Percentiles rank a stretch among this genome's conserved stretches.
These are phyloP conservation scores for Drosophila varians DNA, from an alignment of 1,140 invertebrate species.

Conservation along the genomic window DNA sequence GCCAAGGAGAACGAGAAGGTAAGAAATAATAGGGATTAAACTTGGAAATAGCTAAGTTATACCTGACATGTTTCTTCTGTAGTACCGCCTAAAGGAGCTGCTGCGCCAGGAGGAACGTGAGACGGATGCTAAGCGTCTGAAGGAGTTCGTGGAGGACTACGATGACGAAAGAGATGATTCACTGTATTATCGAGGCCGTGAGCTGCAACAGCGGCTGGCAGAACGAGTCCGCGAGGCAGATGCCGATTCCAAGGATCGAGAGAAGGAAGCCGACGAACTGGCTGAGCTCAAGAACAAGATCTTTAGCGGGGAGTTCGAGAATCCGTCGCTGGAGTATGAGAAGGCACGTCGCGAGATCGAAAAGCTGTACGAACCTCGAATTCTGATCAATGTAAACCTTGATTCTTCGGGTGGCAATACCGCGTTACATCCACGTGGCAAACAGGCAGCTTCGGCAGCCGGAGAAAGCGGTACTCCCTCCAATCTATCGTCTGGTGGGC, in stretches of 20 bases:
- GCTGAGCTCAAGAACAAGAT: constrained; percentile 94
- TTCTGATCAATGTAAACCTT: constrained; percentile 88
- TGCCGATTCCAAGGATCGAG: constrained; percentile 93
- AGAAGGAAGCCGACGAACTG: constrained; percentile 95
- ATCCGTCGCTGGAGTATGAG: constrained; percentile 93
- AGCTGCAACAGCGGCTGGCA: constrained; percentile 93
- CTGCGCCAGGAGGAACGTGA: constrained; percentile 93
- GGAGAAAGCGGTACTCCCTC: not conserved
- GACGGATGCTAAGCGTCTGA: constrained; percentile 95
- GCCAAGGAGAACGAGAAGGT: constrained; percentile 95
- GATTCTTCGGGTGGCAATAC: constrained; percentile 16
- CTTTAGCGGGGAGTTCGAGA: constrained; percentile 88
- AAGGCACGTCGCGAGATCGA: constrained; percentile 90
- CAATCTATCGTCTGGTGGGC: not conserved
- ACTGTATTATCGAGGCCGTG: constrained; percentile 97
- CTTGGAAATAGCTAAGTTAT: not conserved
- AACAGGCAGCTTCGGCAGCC: constrained; percentile 9
- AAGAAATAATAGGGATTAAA: not conserved
- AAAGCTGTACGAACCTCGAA: constrained; percentile 92
- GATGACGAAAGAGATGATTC: constrained; percentile 98
- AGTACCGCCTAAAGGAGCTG: constrained; percentile 92
- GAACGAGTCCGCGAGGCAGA: constrained; percentile 97
- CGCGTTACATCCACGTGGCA: constrained; percentile 1
- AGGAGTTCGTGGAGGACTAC: constrained; percentile 99
- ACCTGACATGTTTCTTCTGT: not conserved